Evolutionary conservation across 2,888 invertebrate species (phyloP).

Genomic region (Drosophila yooni): DNA sequence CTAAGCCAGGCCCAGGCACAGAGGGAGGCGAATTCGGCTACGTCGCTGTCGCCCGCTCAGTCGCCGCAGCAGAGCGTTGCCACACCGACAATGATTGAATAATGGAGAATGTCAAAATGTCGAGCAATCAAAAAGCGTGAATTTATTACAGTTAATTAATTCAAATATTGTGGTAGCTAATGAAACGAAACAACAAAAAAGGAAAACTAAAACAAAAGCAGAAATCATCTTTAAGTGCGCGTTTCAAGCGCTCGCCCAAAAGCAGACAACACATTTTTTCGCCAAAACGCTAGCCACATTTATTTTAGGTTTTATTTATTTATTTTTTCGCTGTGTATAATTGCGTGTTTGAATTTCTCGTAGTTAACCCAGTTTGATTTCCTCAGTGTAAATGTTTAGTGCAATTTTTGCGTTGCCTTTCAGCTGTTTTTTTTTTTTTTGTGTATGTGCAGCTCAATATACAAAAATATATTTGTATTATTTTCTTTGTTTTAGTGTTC

Average conservation of each 20-base stretch:
- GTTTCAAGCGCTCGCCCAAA: conserved; percentile 36
- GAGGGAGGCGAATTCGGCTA: conserved; percentile 55
- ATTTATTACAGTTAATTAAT: conserved; percentile 77
- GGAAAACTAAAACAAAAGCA: conserved; percentile 19
- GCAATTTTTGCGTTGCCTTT: conserved; percentile 69
- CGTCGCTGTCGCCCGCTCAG: conserved; percentile 75
- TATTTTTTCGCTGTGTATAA: conserved; percentile 18
- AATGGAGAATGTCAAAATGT: conserved; percentile 21
- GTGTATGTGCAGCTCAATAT: conserved; percentile 19
- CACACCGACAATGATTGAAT: conserved; percentile 63
- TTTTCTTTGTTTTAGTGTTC: conserved; percentile 42
- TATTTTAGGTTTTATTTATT: conserved; percentile 20
- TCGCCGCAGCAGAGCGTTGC: conserved; percentile 74
- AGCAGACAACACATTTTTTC: conserved; percentile 29
- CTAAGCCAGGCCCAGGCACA: conserved; percentile 80
- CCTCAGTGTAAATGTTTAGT: conserved; percentile 44
- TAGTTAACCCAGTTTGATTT: conserved; percentile 44
- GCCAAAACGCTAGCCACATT: conserved; percentile 31
- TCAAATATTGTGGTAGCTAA: conserved; percentile 71
- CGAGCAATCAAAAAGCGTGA: conserved; percentile 73
- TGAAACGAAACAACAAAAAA: conserved; percentile 37
- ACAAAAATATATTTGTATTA: conserved; percentile 19
- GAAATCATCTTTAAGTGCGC: conserved; percentile 46
- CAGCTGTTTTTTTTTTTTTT: conserved; percentile 9
- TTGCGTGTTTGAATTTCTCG: conserved; percentile 11